Evolutionary conservation across 2,888 invertebrate genomes (phyloP).

Genomic region (Drosophila villosipedis): DNA sequence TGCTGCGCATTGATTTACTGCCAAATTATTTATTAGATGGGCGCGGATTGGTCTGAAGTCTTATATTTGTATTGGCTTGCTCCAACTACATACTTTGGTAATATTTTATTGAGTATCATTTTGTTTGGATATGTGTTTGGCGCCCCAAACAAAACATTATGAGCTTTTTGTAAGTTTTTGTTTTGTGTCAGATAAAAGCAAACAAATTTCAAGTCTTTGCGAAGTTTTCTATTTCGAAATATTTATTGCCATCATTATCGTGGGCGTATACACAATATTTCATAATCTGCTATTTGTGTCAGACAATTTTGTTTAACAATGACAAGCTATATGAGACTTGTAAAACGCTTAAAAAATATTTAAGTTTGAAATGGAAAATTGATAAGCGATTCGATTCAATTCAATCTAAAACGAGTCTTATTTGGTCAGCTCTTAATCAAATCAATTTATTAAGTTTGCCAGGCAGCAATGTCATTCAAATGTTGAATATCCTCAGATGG

Average conservation of each 20-base stretch:
- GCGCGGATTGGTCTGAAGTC: constrained; percentile 27
- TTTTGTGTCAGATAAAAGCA: constrained; percentile 69
- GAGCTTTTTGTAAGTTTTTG: constrained; percentile 41
- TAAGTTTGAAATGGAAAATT: background rate
- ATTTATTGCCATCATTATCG: constrained; percentile 58
- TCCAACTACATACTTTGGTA: constrained; percentile 39
- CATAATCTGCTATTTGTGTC: constrained; percentile 47
- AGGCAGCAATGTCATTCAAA: background rate
- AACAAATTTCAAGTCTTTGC: constrained; percentile 58
- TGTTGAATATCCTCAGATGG: accelerated
- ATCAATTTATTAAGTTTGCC: background rate
- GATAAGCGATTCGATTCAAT: background rate
- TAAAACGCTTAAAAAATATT: constrained; percentile 3
- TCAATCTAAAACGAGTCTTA: background rate
- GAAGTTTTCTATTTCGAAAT: constrained; percentile 49
- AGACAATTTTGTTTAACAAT: constrained; percentile 34
- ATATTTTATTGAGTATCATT: constrained; percentile 45
- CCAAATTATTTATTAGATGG: constrained; percentile 69
- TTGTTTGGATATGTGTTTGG: constrained; percentile 49
- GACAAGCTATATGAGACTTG: constrained; percentile 5
- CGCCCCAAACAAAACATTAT: constrained; percentile 45
- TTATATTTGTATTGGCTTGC: constrained; percentile 13
- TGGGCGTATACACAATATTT: constrained; percentile 78
- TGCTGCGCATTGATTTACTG: constrained; percentile 66
- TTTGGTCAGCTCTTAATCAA: background rate